Percentiles rank a stretch among this genome's conserved stretches.
phyloP scores from a whole-genome alignment of 2,113 vertebrate genomes.

The Rhineura floridana region DNA sequence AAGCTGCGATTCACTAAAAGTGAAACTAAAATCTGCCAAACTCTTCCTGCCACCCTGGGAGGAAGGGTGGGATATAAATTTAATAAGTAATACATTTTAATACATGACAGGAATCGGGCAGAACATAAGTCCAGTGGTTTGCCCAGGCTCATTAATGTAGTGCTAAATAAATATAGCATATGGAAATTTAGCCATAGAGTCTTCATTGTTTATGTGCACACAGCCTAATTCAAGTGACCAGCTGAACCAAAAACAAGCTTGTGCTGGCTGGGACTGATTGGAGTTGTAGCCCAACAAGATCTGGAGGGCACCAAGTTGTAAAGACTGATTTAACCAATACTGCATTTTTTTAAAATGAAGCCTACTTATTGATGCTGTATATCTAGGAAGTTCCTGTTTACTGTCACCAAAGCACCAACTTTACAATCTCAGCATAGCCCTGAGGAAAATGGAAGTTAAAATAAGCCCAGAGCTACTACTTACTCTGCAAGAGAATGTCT shows the following conservation, averaged over 20 bases:
- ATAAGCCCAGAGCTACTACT: slow-evolving; percentile 52
- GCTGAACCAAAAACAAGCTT: neutral
- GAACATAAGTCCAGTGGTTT: too few relatives aligned
- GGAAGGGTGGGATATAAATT: too few relatives aligned
- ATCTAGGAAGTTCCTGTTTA: neutral
- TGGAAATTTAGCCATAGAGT: neutral
- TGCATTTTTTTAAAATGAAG: neutral
- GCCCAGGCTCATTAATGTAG: too few relatives aligned
- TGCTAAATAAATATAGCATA: too few relatives aligned
- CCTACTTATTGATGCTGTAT: neutral
- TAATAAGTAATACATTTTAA: too few relatives aligned
- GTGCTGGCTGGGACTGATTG: neutral
- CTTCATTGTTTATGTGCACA: neutral
- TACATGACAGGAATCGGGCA: too few relatives aligned
- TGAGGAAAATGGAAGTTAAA: neutral
- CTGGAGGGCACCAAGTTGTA: neutral
- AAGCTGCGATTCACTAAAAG: neutral
- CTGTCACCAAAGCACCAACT: neutral
- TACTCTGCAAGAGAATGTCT: slow-evolving; percentile 87
- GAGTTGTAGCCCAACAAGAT: neutral
- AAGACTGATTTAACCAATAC: neutral
- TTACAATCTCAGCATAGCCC: neutral
- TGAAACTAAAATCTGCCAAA: neutral
- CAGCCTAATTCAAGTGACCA: neutral
- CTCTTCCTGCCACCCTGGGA: neutral